phyloP scores from a whole-genome alignment of 2,797 vertebrate genomes.

The Poeciliopsis presidionis region DNA sequence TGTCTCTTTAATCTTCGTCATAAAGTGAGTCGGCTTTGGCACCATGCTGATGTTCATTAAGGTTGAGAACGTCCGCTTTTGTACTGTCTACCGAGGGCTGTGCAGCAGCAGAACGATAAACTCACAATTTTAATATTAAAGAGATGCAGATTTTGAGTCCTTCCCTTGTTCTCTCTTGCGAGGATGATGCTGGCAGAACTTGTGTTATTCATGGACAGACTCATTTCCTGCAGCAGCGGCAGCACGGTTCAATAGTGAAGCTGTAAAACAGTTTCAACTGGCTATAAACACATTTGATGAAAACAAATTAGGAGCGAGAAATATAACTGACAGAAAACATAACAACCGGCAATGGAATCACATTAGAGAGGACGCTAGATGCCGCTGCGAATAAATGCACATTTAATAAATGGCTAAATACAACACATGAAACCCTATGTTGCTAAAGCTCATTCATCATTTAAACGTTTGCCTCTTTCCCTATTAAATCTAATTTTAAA shows the following conservation, averaged over 20 bases:
- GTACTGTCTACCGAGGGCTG: slow-evolving; percentile 36
- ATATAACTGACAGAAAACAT: slow-evolving; percentile 83
- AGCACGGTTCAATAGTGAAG: slow-evolving; percentile 78
- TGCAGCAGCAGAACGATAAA: slow-evolving; percentile 39
- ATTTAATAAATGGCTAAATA: slow-evolving; percentile 83
- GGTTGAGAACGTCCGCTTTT: slow-evolving; percentile 43
- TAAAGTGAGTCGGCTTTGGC: slow-evolving; percentile 52
- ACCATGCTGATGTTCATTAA: slow-evolving; percentile 51
- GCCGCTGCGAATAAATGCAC: slow-evolving; percentile 81
- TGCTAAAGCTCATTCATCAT: slow-evolving; percentile 76
- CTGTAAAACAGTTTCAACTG: slow-evolving; percentile 82
- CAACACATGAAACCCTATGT: slow-evolving; percentile 75
- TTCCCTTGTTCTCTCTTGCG: slow-evolving; percentile 55
- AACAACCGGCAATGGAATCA: slow-evolving; percentile 81
- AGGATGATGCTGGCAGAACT: slow-evolving; percentile 63
- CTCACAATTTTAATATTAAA: slow-evolving; percentile 42
- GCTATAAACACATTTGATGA: slow-evolving; percentile 85
- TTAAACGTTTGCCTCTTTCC: slow-evolving; percentile 72
- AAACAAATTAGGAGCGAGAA: slow-evolving; percentile 83
- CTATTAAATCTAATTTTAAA: slow-evolving; percentile 74
- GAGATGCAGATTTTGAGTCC: slow-evolving; percentile 54
- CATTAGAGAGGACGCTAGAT: slow-evolving; percentile 76
- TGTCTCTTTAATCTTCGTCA: slow-evolving; percentile 67
- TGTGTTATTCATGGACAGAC: slow-evolving; percentile 77
- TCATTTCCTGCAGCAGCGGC: slow-evolving; percentile 80